phyloP scores from a whole-genome alignment of 2,797 vertebrate genomes.

The Naso thynnoides region DNA sequence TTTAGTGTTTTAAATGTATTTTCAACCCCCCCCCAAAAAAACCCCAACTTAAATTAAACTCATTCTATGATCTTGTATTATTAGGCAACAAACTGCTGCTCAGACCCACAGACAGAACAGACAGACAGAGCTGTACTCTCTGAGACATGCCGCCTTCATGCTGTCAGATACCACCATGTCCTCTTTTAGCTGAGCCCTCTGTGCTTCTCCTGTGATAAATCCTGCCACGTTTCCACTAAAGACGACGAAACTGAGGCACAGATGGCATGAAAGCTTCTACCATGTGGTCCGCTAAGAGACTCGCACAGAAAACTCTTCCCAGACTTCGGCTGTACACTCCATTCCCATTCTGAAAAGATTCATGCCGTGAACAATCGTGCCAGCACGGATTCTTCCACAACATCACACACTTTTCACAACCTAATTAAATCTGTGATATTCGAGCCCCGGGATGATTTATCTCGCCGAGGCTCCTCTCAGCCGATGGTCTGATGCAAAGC shows the following conservation, averaged over 20 bases:
- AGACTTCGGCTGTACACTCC: constrained; percentile 22
- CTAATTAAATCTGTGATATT: constrained; percentile 50
- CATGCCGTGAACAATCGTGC: constrained; percentile 3
- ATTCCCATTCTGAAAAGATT: constrained; percentile 3
- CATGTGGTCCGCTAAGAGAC: constrained; percentile 42
- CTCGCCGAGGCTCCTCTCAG: constrained; percentile 35
- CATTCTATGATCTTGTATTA: background rate
- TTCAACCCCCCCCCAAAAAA: no score
- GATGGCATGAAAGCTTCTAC: constrained; percentile 57
- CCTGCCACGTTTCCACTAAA: constrained; percentile 18
- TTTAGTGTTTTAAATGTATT: no score
- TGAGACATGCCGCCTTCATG: constrained; percentile 21
- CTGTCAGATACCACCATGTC: constrained; percentile 24
- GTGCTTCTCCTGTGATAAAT: constrained; percentile 38
- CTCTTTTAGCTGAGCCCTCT: constrained; percentile 24
- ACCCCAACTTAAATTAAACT: no score
- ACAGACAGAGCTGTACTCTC: constrained; percentile 7
- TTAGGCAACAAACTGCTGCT: constrained; percentile 1
- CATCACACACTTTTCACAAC: constrained; percentile 23
- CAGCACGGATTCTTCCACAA: background rate
- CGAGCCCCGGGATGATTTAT: constrained; percentile 31
- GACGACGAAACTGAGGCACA: constrained; percentile 48
- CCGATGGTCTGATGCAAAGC: constrained; percentile 32
- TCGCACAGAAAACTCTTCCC: constrained; percentile 31
- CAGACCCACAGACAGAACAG: background rate